phyloP scores from a whole-genome alignment of 2,113 vertebrate species.

The Channa maculata region DNA sequence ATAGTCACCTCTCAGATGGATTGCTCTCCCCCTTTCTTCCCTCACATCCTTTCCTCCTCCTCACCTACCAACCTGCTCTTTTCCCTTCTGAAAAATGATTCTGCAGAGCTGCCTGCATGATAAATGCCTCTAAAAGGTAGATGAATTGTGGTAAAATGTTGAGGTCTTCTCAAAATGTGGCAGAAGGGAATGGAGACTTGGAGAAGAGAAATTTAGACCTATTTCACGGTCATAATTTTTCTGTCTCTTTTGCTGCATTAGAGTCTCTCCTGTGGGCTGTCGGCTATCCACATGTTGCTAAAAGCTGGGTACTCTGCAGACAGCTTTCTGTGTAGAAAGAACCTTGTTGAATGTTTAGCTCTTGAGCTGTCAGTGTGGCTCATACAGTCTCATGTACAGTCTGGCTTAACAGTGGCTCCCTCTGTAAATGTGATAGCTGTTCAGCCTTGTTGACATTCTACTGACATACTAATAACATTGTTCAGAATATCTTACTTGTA shows the following conservation, averaged over 20 bases:
- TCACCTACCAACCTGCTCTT: constrained; percentile 43
- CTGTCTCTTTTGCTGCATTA: background rate
- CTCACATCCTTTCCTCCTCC: constrained; percentile 45
- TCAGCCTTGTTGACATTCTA: background rate
- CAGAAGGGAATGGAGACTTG: constrained; percentile 32
- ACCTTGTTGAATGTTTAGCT: background rate
- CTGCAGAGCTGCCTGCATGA: constrained; percentile 46
- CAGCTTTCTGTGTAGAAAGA: constrained; percentile 14
- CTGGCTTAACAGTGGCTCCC: too few species aligned
- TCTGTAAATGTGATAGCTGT: background rate
- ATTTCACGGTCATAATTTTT: constrained; percentile 39
- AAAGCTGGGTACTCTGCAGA: background rate
- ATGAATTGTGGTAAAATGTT: constrained; percentile 24
- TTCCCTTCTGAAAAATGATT: constrained; percentile 56
- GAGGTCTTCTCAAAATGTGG: constrained; percentile 34
- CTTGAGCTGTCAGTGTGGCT: background rate
- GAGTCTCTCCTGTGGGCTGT: constrained; percentile 12
- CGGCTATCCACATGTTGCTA: constrained; percentile 9
- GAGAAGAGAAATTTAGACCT: constrained; percentile 20
- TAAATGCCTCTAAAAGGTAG: constrained; percentile 49
- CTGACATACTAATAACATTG: background rate
- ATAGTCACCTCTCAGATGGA: constrained; percentile 61
- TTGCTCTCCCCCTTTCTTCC: constrained; percentile 43
- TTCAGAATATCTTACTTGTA: background rate
- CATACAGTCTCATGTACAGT: too few species aligned